Conservation (phyloP, 1,140 invertebrate genomes). For the Neoseiulus cucumeris region DNA sequence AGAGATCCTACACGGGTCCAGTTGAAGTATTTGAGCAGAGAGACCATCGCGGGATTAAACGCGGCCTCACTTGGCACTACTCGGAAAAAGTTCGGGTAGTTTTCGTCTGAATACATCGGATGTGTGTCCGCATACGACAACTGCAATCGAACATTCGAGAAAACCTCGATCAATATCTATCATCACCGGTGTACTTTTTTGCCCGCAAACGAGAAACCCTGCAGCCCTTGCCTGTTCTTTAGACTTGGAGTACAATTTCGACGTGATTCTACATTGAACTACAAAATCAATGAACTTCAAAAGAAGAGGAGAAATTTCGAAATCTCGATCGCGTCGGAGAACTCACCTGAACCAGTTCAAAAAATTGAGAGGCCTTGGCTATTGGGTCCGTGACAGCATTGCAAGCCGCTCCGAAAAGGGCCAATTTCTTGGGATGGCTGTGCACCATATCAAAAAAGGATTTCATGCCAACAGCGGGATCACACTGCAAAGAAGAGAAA, state of each 20-base stretch:
- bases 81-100: conserved; percentile 87
- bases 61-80: conserved; percentile 88
- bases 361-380: conserved; percentile 87
- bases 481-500: conserved; percentile 50
- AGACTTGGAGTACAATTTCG: too few relatives aligned
- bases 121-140: conserved; percentile 94
- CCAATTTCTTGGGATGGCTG: conserved; percentile 61
- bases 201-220: too few relatives aligned
- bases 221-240: too few relatives aligned
- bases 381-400: conserved; percentile 91
- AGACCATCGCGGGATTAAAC: conserved; percentile 74
- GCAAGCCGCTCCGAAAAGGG: conserved; percentile 88
- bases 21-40: conserved; percentile 71
- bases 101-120: conserved; percentile 84
- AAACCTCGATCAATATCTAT: too few relatives aligned
- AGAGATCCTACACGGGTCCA: conserved; percentile 93
- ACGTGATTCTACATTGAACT: too few relatives aligned
- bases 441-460: conserved; percentile 98
- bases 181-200: too few relatives aligned
- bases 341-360: conserved; percentile 75
- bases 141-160: conserved; percentile 37
- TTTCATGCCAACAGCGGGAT: conserved; percentile 90
- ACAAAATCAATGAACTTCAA: too few relatives aligned
- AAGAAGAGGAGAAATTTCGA: too few relatives aligned
- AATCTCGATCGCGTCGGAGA: too few relatives aligned